Evolutionary conservation across 1,140 invertebrate genomes (phyloP), one percentile per base, ranked within the genome.

Genomic region (Uloborus diversus): DNA sequence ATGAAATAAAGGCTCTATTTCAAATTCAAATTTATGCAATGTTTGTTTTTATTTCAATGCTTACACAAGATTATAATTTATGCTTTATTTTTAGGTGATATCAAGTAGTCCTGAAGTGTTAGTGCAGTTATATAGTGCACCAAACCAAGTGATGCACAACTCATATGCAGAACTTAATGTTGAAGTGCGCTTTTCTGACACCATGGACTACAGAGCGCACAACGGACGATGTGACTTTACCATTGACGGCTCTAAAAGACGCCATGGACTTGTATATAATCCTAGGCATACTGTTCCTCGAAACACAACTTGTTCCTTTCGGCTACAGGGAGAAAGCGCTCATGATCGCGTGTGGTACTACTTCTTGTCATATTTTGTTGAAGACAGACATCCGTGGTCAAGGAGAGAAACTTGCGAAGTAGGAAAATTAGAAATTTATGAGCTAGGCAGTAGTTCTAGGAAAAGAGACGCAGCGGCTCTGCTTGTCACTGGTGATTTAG

Each of bases 111-210:
- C 93, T 47, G 94, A 96, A 85, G 89, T 96, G 76, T 88, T 96
- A 56, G 93, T 96, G 28, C 94, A 95, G 86, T 94, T 96, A 85
- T 94, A 93, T 75, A 94, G 93, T n/a, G 94, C 93, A 27, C 93
- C 94, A 3, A 95, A 93, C 87, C 94, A 94, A 83, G 94, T 94
- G 78, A 93, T 96, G 86, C 89, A 92, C 81, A 92, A 92, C 59
- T 92, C 83, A 3, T 53, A 79, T 25, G 61, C 95, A 86, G 94
- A 96, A 84, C 87, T 96, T 49, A 92, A 95, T 89, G 93, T 95
- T 80, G 91, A 93, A 88, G 93, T 94, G n/a, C 89, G 94, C 9
- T 94, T 94, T 91, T 91, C 93, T 83, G 85, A 82, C 4, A 85
- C 83, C 83, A 83, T 23, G 70, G 70, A 69, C 33, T 76, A 37